Percentiles rank a stretch among this genome's conserved stretches.
These are phyloP conservation scores for Drosophila persimilis DNA, from an alignment of 1,140 invertebrate genomes.

Conservation along the genomic window DNA sequence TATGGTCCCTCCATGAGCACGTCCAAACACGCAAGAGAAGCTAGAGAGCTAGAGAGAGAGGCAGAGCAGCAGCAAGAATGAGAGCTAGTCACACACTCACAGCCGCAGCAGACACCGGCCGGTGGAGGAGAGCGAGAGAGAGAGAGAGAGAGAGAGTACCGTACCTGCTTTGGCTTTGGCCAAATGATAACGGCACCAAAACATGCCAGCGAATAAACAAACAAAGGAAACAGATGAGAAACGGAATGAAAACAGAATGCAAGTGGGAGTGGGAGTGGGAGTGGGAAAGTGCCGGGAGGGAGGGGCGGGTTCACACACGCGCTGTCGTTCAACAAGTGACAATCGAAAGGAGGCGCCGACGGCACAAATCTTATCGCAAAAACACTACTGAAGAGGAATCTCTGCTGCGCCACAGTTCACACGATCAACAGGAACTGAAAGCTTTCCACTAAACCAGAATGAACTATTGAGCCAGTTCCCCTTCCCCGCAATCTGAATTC, in stretches of 20 bases:
- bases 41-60: not conserved
- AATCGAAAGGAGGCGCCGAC: conserved; percentile 18
- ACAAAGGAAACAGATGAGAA: conserved; percentile 46
- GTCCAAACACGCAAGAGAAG: conserved; percentile 31
- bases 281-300: not conserved
- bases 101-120: conserved; percentile 45
- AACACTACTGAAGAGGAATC: not conserved
- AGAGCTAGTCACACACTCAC: conserved; percentile 14
- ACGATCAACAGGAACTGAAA: no score
- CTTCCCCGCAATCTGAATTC: no score
- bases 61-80: not conserved
- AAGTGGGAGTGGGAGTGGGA: conserved; percentile 20
- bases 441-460: no score
- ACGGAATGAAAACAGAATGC: conserved; percentile 15
- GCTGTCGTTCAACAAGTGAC: conserved; percentile 50
- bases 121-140: conserved; percentile 26
- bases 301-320: not conserved
- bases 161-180: conserved; percentile 13
- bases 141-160: no score
- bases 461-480: no score
- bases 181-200: conserved; percentile 67
- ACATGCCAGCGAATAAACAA: conserved; percentile 67
- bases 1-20: conserved; percentile 15
- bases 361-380: conserved; percentile 60
- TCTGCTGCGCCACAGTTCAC: conserved; percentile 16